Evolutionary conservation across 2,113 vertebrate genomes (phyloP).

Genomic region (Lagopus leucura): DNA sequence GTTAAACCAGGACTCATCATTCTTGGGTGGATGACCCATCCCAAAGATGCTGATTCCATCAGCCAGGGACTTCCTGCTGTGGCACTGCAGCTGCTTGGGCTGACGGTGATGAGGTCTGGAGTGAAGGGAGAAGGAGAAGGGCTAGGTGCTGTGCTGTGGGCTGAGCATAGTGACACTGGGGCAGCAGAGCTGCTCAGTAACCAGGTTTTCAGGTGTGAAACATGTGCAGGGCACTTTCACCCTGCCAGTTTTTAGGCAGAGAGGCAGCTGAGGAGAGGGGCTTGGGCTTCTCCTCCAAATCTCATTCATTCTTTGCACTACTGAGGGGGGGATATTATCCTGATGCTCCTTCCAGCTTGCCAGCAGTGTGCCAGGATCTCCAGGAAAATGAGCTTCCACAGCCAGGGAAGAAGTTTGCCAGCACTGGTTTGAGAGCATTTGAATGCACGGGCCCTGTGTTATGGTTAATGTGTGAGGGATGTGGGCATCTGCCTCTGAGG

Average conservation of each 20-base stretch:
- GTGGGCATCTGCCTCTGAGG: conserved; percentile 24
- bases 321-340: not conserved
- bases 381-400: not conserved
- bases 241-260: not conserved
- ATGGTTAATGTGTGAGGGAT: not conserved
- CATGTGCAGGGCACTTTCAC: not conserved
- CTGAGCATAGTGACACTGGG: not conserved
- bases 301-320: not conserved
- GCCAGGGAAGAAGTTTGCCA: not conserved
- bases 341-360: not conserved
- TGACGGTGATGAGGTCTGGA: not conserved
- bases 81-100: accelerated
- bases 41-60: not conserved
- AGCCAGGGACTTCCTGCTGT: accelerated
- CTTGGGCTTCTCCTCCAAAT: not conserved
- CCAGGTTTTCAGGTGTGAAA: not conserved
- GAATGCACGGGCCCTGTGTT: not conserved
- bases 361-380: not conserved
- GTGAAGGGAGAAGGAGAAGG: not conserved
- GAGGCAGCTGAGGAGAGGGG: not conserved
- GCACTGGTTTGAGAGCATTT: conserved; percentile 1
- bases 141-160: accelerated
- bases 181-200: not conserved
- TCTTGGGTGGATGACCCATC: not conserved
- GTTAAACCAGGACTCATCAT: not conserved